phyloP scores from a whole-genome alignment of 2,888 invertebrate genomes.

The Aphodius sticticus region DNA sequence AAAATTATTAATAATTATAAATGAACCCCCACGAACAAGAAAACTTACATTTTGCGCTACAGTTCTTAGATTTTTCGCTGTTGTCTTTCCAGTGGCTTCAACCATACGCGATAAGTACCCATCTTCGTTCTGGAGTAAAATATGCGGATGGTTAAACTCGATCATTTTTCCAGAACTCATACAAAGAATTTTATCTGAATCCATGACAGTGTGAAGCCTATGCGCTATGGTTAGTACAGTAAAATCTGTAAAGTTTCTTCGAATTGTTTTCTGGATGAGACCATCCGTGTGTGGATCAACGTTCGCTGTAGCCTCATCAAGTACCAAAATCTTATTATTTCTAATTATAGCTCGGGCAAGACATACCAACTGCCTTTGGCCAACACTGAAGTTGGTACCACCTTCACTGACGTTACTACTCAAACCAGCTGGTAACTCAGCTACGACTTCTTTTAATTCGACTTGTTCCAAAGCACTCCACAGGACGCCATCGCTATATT shows the following conservation, averaged over 20 bases:
- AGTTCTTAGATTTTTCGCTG: conserved; percentile 35
- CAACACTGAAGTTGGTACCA: conserved; percentile 62
- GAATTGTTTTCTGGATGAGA: conserved; percentile 68
- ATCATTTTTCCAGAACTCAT: conserved; percentile 77
- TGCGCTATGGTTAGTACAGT: conserved; percentile 85
- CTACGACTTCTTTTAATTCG: conserved; percentile 39
- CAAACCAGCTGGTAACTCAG: conserved; percentile 36
- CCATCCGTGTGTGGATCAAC: conserved; percentile 62
- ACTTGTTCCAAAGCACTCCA: conserved; percentile 41
- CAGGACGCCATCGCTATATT: conserved; percentile 62
- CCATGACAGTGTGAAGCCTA: conserved; percentile 83
- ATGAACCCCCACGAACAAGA: neutral
- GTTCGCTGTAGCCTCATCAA: conserved; percentile 65
- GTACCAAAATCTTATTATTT: conserved; percentile 60
- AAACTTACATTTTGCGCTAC: conserved; percentile 36
- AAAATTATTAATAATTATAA: neutral
- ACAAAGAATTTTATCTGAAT: conserved; percentile 79
- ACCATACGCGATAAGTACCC: conserved; percentile 37
- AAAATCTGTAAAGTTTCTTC: conserved; percentile 74
- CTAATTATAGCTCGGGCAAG: conserved; percentile 63
- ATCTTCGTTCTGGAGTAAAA: conserved; percentile 61
- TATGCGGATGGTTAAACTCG: conserved; percentile 78
- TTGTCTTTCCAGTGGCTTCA: conserved; percentile 35
- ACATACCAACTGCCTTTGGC: conserved; percentile 64
- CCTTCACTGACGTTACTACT: conserved; percentile 53